Evolutionary conservation across 2,888 invertebrate species (phyloP), one percentile per base, ranked within the genome.

Genomic region (Phoenoteleia sp.): DNA sequence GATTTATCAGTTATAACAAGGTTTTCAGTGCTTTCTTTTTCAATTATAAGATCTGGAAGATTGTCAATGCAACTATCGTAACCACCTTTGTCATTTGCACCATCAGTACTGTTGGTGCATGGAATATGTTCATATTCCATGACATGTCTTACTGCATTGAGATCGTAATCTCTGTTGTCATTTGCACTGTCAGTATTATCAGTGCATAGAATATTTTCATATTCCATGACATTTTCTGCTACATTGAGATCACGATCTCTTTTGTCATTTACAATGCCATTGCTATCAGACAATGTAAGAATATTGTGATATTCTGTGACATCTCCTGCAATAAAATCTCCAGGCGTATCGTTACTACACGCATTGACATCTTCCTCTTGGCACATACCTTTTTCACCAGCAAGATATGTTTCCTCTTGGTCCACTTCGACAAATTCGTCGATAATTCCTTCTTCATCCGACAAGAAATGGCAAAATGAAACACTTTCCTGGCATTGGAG

Each of bases 21-120:
- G 23, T 54, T 54, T 27, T 15, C 29, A 54, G 29, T 54, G 54
- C n/a, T 54, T 29, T 54, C 54, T 27, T 29, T 7, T 21, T 54
- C 54, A 54, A 54, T 15, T 27, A 54, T 29, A 9, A 54, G 13
- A 54, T 54, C 54, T 15, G 54, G 54, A 54, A 54, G 54, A 54
- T 27, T 29, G 29, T 54, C 27, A 15, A 29, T 29, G 29, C 54
- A 29, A 29, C n/a, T 54, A 15, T 29, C 29, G 15, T 0, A 15
- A 15, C 15, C 29, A 29, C 54, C 54, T 27, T 15, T 29, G 54
- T 54, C 54, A 54, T 23, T 49, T 49, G 49, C 49, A 49, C 49
- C 23, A n/a, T n/a, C n/a, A 49, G 21, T 49, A 23, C 11, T 49
- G 49, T 23, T 23, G 23, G 49, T 21, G 49, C 49, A 23, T 23